These are phyloP conservation scores for Chloroclysta siterata DNA, from an alignment of 2,888 invertebrate genomes.

Conservation along the genomic window DNA sequence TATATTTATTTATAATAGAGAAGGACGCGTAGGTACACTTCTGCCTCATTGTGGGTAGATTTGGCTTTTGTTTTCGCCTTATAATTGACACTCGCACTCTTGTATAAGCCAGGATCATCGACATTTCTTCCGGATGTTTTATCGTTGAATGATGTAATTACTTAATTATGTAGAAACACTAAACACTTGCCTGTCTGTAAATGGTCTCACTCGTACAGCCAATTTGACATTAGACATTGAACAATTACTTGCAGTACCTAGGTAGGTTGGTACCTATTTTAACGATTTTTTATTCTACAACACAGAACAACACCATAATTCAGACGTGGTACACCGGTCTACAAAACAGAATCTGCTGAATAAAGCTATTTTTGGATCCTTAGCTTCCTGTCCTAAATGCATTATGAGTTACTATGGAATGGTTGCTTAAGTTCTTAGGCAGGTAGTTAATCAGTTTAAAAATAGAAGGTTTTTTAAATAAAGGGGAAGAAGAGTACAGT, in stretches of 20 bases:
- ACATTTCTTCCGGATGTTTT: too few species aligned
- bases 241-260: conserved; percentile 14
- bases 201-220: conserved; percentile 86
- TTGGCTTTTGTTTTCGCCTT: too few species aligned
- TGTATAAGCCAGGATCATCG: too few species aligned
- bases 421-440: neutral
- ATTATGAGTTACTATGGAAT: conserved; percentile 19
- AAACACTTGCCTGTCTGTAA: conserved; percentile 85
- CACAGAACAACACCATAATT: neutral
- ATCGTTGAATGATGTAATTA: too few species aligned
- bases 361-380: conserved; percentile 57
- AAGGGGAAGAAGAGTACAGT: too few species aligned
- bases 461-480: too few species aligned
- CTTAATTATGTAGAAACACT: too few species aligned
- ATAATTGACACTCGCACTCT: too few species aligned
- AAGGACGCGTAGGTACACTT: too few species aligned
- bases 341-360: conserved; percentile 41
- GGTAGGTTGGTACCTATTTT: neutral
- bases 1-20: too few species aligned
- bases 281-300: neutral
- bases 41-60: too few species aligned
- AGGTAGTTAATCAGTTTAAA: too few species aligned
- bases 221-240: conserved; percentile 87
- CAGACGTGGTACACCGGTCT: conserved; percentile 11
- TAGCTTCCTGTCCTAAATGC: conserved; percentile 39